Conservation (phyloP, 2,797 vertebrate species). For the Urosaurus nigricauda region DNA sequence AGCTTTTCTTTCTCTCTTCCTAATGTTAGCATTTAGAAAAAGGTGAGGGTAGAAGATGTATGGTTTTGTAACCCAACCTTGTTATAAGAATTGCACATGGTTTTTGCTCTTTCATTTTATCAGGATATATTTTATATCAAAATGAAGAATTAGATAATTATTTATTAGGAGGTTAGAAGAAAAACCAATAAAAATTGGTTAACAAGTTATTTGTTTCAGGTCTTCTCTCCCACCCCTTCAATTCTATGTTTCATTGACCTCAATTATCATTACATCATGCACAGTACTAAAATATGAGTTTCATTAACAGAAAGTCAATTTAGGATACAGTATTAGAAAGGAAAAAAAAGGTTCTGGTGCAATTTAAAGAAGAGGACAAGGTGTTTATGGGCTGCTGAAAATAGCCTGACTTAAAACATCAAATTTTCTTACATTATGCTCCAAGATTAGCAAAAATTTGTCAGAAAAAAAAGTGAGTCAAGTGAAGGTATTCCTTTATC, state of each 20-base stretch:
- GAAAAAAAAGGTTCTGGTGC: not conserved
- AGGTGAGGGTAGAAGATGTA: not conserved
- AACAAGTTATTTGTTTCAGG: not conserved
- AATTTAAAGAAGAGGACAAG: not conserved
- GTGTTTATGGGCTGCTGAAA: not conserved
- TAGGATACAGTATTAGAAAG: not conserved
- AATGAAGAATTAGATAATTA: not conserved
- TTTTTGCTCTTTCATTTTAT: too few species aligned
- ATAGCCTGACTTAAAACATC: not conserved
- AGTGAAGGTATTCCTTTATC: not conserved
- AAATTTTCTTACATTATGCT: conserved; percentile 1
- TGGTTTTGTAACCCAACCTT: not conserved
- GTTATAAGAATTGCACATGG: not conserved
- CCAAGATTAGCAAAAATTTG: not conserved
- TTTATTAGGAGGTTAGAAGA: not conserved
- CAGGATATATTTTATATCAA: not conserved
- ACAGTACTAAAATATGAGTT: not conserved
- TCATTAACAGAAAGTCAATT: not conserved
- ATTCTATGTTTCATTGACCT: not conserved
- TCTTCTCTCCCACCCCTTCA: not conserved
- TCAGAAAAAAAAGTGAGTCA: not conserved
- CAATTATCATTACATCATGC: conserved; percentile 1
- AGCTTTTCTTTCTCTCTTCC: too few species aligned
- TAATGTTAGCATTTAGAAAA: not conserved
- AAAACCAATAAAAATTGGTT: not conserved